Evolutionary conservation across 2,797 vertebrate genomes (phyloP), one percentile per base, ranked within the genome.

Genomic region (Eulemur albifrons): DNA sequence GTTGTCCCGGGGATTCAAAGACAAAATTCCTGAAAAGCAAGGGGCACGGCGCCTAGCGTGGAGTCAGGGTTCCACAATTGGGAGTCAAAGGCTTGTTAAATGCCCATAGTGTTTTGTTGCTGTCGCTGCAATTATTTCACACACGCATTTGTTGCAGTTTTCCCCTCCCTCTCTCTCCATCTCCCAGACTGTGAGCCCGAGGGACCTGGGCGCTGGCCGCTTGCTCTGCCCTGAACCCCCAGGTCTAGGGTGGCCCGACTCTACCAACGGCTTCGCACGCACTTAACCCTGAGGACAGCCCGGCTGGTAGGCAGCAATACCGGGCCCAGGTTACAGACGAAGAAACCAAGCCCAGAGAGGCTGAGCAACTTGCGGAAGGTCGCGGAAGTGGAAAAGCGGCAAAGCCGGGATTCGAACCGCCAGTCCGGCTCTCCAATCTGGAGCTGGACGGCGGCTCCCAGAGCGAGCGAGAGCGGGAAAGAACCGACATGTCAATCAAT

Each of bases 401-500:
- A 48, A 43, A 35, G 52, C 8, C 2, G 1, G 57, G 50, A 18
- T 63, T 18, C 2, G 59, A 93, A 59, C 43, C n/a, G 1, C 40
- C 0, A 2, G 15, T 8, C 45, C 0, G 6, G 83, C 40, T 43
- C 38, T 80, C 32, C n/a, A 27, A 5, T 14, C 23, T 5, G 20
- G 70, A n/a, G 5, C 50, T 1, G 79, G 82, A 14, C 73, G 3
- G 40, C 18, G n/a, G 67, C 59, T 84, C 40, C 23, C 9, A 0
- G 7, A 5, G 45, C 38, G 0, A 20, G 54, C 0, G 50, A 11
- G 83, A 5, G 85, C 75, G 15, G 48, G 57, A 43, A 25, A 2
- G 35, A 32, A 20, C 0, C 54, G 8, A 10, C 45, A 25, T 2
- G 50, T 43, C n/a, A 0, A 0, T 15, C 82, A 17, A 7, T 0